These are phyloP conservation scores for Eclectus roratus DNA, from an alignment of 2,113 vertebrate genomes.

Conservation along the genomic window DNA sequence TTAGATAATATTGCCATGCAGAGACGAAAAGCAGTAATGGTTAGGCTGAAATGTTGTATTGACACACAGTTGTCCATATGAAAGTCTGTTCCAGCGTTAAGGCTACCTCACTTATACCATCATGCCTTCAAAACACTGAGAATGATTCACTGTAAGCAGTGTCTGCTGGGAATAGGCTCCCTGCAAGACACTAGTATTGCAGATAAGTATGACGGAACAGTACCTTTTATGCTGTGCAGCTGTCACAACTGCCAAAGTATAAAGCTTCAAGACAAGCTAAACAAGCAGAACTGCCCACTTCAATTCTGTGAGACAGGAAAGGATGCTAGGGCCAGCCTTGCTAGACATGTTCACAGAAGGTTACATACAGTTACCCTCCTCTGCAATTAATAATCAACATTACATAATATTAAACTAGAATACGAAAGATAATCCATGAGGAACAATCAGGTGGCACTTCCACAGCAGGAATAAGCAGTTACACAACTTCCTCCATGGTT, in stretches of 20 bases:
- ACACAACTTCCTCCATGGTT: neutral
- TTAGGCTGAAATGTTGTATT: neutral
- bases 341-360: neutral
- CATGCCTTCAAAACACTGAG: accelerated
- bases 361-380: neutral
- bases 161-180: neutral
- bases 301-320: neutral
- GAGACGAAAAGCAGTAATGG: neutral
- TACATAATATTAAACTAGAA: neutral
- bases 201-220: neutral
- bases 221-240: neutral
- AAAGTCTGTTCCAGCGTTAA: neutral
- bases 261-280: neutral
- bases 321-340: neutral
- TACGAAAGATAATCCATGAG: neutral
- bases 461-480: neutral
- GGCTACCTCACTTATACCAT: neutral
- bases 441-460: accelerated
- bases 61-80: neutral
- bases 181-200: neutral
- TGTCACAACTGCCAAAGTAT: neutral
- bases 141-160: neutral
- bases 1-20: neutral
- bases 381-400: neutral
- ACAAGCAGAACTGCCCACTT: neutral